Evolutionary conservation across 1,140 invertebrate genomes (phyloP).

Genomic region (Drosophila subpulchrella): DNA sequence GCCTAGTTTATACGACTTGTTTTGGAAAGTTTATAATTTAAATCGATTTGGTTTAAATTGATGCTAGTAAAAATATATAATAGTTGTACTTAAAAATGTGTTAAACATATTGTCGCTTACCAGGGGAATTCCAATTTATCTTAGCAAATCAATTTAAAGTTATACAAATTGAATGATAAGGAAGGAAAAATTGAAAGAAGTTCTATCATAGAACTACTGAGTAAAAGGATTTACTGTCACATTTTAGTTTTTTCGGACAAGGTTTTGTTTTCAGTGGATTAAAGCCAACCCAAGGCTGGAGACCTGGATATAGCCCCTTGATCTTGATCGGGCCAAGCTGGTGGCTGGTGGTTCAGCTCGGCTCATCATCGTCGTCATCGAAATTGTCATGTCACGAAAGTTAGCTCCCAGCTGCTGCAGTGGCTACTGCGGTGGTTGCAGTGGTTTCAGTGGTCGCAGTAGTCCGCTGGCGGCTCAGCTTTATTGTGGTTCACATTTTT

Average conservation of each 20-base stretch:
- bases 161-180: no score
- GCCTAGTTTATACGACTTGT: no score
- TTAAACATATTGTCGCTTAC: no score
- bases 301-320: conserved; percentile 44
- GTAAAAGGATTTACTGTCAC: no score
- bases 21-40: no score
- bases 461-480: conserved; percentile 46
- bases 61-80: no score
- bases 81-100: no score
- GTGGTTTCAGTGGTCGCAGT: conserved; percentile 39
- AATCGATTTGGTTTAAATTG: no score
- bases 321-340: conserved; percentile 62
- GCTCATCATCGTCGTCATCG: conserved; percentile 77
- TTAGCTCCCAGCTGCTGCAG: conserved; percentile 69
- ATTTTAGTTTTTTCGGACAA: not conserved
- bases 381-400: conserved; percentile 82
- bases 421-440: conserved; percentile 37
- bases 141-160: no score
- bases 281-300: conserved; percentile 29
- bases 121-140: no score
- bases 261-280: conserved; percentile 9
- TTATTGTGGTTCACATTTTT: conserved; percentile 67
- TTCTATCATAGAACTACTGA: no score
- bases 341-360: conserved; percentile 12
- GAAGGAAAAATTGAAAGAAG: no score